Evolutionary conservation across 2,888 invertebrate genomes (phyloP).

Genomic region (Oscheius sp.): DNA sequence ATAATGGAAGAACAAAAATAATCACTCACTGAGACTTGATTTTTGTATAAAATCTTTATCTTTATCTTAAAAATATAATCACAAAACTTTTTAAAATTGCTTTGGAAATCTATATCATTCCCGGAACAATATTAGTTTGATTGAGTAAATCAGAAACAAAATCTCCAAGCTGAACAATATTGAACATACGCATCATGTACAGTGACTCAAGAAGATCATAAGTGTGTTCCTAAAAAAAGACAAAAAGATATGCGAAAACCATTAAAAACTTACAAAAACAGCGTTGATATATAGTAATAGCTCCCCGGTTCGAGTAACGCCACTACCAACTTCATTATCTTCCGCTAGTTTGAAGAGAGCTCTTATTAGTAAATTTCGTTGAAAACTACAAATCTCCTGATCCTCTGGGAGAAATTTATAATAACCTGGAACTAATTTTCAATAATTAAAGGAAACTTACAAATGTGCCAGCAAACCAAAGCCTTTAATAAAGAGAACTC

Average conservation of each 20-base stretch:
- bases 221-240: slow-evolving; percentile 3
- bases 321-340: not conserved
- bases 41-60: too few relatives aligned
- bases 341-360: slow-evolving; percentile 7
- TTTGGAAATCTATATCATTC: too few relatives aligned
- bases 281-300: slow-evolving; percentile 3
- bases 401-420: not conserved
- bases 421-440: not conserved
- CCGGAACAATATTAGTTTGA: too few relatives aligned
- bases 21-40: too few relatives aligned
- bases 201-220: slow-evolving; percentile 1
- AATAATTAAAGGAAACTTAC: not conserved
- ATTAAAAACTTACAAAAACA: slow-evolving; percentile 3
- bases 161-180: slow-evolving; percentile 4
- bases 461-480: slow-evolving; percentile 10
- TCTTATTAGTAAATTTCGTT: slow-evolving; percentile 2
- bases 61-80: too few relatives aligned
- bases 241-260: not conserved
- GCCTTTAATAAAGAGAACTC: slow-evolving; percentile 7
- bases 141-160: slow-evolving; percentile 5
- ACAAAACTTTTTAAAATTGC: too few relatives aligned
- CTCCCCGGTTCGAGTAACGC: slow-evolving; percentile 12
- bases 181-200: slow-evolving; percentile 7
- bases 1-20: too few relatives aligned
- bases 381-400: slow-evolving; percentile 4